Evolutionary conservation across 2,113 vertebrate genomes (phyloP).

Genomic region (Picathartes gymnocephalus): DNA sequence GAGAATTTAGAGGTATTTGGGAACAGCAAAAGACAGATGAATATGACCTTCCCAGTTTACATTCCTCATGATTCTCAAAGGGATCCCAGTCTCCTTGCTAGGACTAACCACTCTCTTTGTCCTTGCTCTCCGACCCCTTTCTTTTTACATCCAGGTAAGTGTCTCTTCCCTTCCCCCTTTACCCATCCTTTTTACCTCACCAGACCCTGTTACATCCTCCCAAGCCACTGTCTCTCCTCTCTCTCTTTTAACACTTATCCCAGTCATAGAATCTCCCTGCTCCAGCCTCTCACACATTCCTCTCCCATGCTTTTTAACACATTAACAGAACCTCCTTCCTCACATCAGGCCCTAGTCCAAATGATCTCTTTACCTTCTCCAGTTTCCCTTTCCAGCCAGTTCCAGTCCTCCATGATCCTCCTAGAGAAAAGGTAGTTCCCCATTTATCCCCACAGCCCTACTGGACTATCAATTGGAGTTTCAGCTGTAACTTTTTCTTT

Average conservation of each 20-base stretch:
- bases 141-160: not conserved
- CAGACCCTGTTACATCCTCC: not conserved
- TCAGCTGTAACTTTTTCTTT: not conserved
- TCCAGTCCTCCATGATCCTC: fast-evolving
- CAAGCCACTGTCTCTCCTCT: not conserved
- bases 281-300: not conserved
- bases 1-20: not conserved
- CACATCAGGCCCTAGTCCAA: not conserved
- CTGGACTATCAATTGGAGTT: not conserved
- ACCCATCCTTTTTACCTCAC: not conserved
- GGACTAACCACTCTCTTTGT: not conserved
- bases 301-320: not conserved
- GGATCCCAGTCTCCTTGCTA: not conserved
- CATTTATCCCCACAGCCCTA: not conserved
- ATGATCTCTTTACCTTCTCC: not conserved
- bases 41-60: slow-evolving; percentile 6
- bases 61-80: not conserved
- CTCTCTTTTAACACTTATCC: not conserved
- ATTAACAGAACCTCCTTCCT: not conserved
- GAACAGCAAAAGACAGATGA: not conserved
- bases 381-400: not conserved
- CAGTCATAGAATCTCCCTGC: not conserved
- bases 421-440: not conserved
- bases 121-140: not conserved
- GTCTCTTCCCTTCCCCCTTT: not conserved